These are phyloP conservation scores for Pemphigus obesinymphae DNA, from an alignment of 1,140 invertebrate genomes.

Conservation along the genomic window DNA sequence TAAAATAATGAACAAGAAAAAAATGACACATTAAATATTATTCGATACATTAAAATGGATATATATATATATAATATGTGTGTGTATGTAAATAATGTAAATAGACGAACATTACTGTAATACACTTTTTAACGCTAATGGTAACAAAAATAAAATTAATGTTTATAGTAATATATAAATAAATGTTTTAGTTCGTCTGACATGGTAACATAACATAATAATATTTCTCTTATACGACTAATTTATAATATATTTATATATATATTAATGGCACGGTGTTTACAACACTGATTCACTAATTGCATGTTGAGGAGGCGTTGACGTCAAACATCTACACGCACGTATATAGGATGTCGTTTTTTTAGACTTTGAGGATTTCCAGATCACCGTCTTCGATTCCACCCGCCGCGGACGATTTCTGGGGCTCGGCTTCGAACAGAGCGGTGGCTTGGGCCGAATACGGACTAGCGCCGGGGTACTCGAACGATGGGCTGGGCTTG, in stretches of 20 bases:
- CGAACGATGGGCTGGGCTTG: conserved; percentile 5
- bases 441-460: not conserved
- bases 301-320: not conserved
- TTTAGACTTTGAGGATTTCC: conserved; percentile 19
- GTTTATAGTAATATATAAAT: not conserved
- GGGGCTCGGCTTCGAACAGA: not conserved
- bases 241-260: not conserved
- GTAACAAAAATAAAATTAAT: not conserved
- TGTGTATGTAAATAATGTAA: too few relatives aligned
- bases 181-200: not conserved
- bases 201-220: not conserved
- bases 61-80: not conserved
- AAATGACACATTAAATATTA: not conserved
- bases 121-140: not conserved
- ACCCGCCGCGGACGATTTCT: not conserved
- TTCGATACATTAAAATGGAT: not conserved
- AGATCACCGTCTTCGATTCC: conserved; percentile 3
- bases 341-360: not conserved
- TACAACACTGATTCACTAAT: too few relatives aligned
- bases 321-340: not conserved
- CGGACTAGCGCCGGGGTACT: not conserved
- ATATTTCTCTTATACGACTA: not conserved
- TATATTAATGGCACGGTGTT: not conserved
- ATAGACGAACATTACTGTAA: not conserved
- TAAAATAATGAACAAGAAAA: not conserved